phyloP scores from a whole-genome alignment of 2,888 invertebrate species.

The Latheticus oryzae region DNA sequence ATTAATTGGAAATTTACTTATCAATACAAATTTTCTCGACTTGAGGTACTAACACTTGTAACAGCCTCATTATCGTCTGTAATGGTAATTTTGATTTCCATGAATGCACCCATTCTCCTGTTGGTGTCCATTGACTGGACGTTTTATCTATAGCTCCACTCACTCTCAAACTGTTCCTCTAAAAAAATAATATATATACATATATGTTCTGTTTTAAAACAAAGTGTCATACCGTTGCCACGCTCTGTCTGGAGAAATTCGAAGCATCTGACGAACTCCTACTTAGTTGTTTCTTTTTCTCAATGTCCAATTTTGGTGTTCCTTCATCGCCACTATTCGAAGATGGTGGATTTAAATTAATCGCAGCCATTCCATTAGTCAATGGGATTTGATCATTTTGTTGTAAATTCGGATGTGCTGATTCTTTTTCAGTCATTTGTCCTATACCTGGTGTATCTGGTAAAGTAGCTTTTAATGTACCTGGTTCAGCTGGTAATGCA shows the following conservation, averaged over 20 bases:
- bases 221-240: slow-evolving; percentile 58
- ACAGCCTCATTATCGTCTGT: slow-evolving; percentile 98
- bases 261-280: slow-evolving; percentile 29
- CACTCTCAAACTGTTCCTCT: slow-evolving; percentile 76
- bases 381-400: slow-evolving; percentile 58
- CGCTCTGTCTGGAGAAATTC: slow-evolving; percentile 53
- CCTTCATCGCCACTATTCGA: slow-evolving; percentile 28
- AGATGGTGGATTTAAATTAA: slow-evolving; percentile 54
- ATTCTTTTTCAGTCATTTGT: slow-evolving; percentile 84
- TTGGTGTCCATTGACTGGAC: slow-evolving; percentile 82
- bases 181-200: slow-evolving; percentile 40
- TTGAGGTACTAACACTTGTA: slow-evolving; percentile 99
- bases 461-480: slow-evolving; percentile 89
- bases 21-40: slow-evolving; percentile 99
- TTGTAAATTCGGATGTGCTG: slow-evolving; percentile 79
- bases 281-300: slow-evolving; percentile 12
- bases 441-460: slow-evolving; percentile 86
- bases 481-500: slow-evolving; percentile 89
- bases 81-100: slow-evolving; percentile 98
- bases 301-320: neutral
- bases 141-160: slow-evolving; percentile 61
- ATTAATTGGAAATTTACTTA: slow-evolving; percentile 74
- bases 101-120: slow-evolving; percentile 93
- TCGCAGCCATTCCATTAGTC: slow-evolving; percentile 61
- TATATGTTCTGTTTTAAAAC: neutral